Percentiles rank a stretch among this genome's conserved stretches.
Conservation (phyloP, 2,797 vertebrate species). For the Chrysocyon brachyurus region DNA sequence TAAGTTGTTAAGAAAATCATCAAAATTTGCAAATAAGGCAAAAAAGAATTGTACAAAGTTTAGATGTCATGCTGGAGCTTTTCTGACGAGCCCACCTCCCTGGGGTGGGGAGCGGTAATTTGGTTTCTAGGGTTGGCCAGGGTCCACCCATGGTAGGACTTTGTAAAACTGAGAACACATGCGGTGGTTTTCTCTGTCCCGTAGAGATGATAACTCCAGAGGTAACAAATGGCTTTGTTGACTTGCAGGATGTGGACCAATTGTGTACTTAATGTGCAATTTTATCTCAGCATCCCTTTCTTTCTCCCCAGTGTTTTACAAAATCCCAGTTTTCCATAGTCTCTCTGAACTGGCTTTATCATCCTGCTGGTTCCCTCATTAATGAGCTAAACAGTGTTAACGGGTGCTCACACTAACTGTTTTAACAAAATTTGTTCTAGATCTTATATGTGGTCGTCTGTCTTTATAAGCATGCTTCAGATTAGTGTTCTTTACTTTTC, state of each 20-base stretch:
- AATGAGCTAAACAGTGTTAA: background rate
- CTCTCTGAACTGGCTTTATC: background rate
- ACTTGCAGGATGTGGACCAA: accelerated
- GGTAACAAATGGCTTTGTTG: background rate
- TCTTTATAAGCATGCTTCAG: background rate
- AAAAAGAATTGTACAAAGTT: background rate
- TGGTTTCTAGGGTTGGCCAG: background rate
- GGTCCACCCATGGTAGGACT: background rate
- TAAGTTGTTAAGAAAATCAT: background rate
- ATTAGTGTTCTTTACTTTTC: background rate
- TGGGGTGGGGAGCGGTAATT: background rate
- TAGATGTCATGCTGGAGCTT: background rate
- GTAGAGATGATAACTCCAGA: background rate
- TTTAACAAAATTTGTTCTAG: background rate
- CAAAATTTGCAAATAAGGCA: background rate
- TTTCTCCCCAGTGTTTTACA: background rate
- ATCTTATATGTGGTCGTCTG: background rate
- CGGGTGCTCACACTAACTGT: background rate
- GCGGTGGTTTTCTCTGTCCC: background rate
- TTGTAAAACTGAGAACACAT: background rate
- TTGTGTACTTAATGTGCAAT: background rate
- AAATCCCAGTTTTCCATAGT: background rate
- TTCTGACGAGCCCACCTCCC: background rate
- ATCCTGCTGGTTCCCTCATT: background rate
- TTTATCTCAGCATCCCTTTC: background rate